phyloP scores from a whole-genome alignment of 2,797 vertebrate species.

The Darevskia nairensis region DNA sequence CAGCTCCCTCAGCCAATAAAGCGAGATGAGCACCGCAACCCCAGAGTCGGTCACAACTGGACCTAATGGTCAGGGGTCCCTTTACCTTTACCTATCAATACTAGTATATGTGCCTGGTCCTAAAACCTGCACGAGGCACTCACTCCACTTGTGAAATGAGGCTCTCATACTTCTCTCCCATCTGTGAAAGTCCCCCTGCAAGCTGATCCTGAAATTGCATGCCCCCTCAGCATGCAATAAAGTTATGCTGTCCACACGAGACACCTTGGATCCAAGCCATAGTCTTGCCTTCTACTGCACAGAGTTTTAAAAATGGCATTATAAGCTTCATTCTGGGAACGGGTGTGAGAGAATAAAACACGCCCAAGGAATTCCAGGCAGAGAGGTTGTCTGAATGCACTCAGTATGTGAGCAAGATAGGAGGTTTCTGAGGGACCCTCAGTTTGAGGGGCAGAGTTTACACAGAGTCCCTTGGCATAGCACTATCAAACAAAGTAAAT shows the following conservation, averaged over 20 bases:
- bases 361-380: neutral
- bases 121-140: neutral
- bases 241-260: neutral
- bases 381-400: neutral
- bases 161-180: neutral
- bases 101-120: neutral
- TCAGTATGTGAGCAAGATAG: neutral
- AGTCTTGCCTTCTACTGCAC: neutral
- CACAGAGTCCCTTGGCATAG: neutral
- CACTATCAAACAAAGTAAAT: neutral
- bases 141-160: neutral
- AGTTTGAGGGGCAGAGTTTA: conserved; percentile 1
- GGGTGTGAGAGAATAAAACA: neutral
- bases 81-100: neutral
- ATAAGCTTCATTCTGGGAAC: neutral
- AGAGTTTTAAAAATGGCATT: neutral
- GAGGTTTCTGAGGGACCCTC: neutral
- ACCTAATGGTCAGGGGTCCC: too few relatives aligned
- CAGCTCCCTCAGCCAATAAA: too few relatives aligned
- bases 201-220: neutral
- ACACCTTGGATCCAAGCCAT: neutral
- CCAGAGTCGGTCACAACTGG: too few relatives aligned
- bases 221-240: neutral
- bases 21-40: too few relatives aligned
- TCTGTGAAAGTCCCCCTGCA: neutral